phyloP scores from a whole-genome alignment of 1,140 invertebrate genomes.

The Drosophila subpulchrella region DNA sequence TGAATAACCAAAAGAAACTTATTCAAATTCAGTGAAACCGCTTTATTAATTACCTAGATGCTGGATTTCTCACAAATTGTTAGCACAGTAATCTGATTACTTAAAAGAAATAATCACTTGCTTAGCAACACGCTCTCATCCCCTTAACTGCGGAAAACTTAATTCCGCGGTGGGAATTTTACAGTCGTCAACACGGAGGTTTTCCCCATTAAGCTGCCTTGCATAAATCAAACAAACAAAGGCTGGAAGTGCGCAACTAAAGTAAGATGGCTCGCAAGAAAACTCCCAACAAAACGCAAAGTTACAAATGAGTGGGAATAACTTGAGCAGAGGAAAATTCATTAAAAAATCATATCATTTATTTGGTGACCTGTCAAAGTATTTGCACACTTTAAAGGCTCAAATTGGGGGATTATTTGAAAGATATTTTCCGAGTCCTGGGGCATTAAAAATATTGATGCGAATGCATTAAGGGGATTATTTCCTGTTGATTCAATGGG shows the following conservation, averaged over 20 bases:
- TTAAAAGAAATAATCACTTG: not conserved
- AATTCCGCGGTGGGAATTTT: constrained; percentile 2
- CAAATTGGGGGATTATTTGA: constrained; percentile 36
- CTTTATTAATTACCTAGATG: too few relatives aligned
- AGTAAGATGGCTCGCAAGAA: constrained; percentile 4
- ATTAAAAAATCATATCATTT: constrained; percentile 72
- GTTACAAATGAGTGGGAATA: constrained; percentile 23
- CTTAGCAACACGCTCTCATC: not conserved
- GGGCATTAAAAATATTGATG: constrained; percentile 36
- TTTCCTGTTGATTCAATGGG: constrained; percentile 16
- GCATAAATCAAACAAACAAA: constrained; percentile 75
- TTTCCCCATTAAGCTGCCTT: constrained; percentile 69
- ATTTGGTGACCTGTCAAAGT: constrained; percentile 38
- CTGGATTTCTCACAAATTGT: too few relatives aligned
- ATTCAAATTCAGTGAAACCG: too few relatives aligned
- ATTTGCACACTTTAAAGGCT: constrained; percentile 14
- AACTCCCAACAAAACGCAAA: constrained; percentile 11
- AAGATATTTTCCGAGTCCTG: constrained; percentile 13
- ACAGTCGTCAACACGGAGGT: constrained; percentile 53
- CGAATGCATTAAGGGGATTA: constrained; percentile 37
- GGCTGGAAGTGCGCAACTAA: constrained; percentile 36
- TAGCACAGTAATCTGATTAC: too few relatives aligned
- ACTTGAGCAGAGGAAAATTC: constrained; percentile 40
- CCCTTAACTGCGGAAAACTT: constrained; percentile 2
- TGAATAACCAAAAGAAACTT: too few relatives aligned